Evolutionary conservation across 2,113 vertebrate genomes (phyloP), one percentile per base, ranked within the genome.

Genomic region (Cyphomyrus plagiostoma): DNA sequence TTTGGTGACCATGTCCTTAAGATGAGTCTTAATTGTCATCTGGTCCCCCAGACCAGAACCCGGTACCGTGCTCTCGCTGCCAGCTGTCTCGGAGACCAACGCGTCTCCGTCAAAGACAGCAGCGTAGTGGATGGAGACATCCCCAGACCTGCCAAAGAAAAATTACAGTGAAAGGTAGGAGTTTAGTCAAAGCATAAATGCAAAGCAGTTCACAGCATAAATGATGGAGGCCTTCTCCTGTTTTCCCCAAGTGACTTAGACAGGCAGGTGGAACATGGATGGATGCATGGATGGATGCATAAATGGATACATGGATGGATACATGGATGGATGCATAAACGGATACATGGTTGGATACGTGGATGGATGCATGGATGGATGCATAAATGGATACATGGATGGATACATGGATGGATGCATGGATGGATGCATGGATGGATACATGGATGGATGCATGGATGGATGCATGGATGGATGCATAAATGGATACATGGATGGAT

Each of bases 1-100:
- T 66, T 92, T 97, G 53, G 94, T 93, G 89, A 99, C 96, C 89
- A 98, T 95, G 46, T 96, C 92, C 92, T 96, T 97, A 88, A 99
- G 95, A 39, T 39, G 50, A 35, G 85, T 30, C 15, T 52, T 53
- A 21, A 48, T 42, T 26, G 94, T 96, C 3, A 95, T 89, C 0
- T 93, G 91, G 26, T 93, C 92, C 0, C 30, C 89, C 6, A 92
- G 92, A 85, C 93, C 91, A 0, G 91, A 42, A 80, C 74, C 17
- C 26, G 95, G 95, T 50, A 95, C 92, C 42, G 94, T 90, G 87
- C 94, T 91, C 42, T 94, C 92, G 88, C 92, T 91, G 1, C 74
- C 89, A 23, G 94, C 87, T 84, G 91, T 90, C 90, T 86, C 95
- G 87, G 66, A 30, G 89, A 94, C 94, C 62, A 91, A 83, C 15